Conservation (phyloP, 2,113 vertebrate genomes). For the Ptilorrhoa leucosticta region DNA sequence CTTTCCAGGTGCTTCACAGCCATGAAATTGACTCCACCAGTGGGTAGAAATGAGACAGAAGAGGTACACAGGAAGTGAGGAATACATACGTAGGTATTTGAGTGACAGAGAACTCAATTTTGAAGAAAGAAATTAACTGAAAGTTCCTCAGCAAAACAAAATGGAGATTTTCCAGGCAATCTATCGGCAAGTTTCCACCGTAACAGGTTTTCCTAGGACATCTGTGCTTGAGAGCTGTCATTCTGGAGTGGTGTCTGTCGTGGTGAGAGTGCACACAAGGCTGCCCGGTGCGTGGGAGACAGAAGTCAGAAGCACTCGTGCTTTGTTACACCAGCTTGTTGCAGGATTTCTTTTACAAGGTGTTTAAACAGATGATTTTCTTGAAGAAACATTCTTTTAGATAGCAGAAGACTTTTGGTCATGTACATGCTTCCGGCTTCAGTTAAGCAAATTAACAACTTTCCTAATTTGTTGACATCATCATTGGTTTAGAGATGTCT, state of each 20-base stretch:
- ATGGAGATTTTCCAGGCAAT: not conserved
- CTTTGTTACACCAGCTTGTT: not conserved
- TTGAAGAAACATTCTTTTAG: not conserved
- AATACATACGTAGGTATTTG: not conserved
- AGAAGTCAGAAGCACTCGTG: not conserved
- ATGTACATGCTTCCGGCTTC: not conserved
- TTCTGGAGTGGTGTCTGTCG: not conserved
- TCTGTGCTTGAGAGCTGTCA: not conserved
- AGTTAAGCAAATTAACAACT: not conserved
- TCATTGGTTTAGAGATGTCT: not conserved
- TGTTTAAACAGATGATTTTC: not conserved
- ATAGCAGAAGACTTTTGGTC: not conserved
- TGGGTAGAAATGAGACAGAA: not conserved
- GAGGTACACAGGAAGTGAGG: not conserved
- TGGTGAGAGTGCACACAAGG: no score
- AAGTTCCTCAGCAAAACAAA: not conserved
- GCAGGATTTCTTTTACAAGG: not conserved
- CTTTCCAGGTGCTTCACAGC: not conserved
- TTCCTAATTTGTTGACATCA: not conserved
- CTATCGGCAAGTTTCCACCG: not conserved
- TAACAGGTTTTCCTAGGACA: not conserved
- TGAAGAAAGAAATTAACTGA: not conserved
- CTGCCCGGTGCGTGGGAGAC: fast-evolving
- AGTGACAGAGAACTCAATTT: not conserved
- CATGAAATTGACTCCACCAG: fast-evolving